Evolutionary conservation across 1,140 invertebrate genomes (phyloP), one percentile per base, ranked within the genome.

Genomic region (Conus ventricosus): DNA sequence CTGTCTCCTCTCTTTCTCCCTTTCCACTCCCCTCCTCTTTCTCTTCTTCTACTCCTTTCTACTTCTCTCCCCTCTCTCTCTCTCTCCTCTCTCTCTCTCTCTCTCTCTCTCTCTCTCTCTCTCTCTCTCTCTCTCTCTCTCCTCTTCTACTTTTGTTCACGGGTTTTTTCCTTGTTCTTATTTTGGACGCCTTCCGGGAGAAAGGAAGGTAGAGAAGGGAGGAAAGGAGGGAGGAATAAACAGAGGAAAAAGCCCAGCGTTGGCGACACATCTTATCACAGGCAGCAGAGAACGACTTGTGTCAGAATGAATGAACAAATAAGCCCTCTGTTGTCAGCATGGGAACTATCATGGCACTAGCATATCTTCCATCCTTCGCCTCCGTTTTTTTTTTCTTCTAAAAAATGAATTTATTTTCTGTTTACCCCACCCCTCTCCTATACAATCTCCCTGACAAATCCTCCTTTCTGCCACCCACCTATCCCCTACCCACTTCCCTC

Each of bases 261-360:
- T 51, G 20, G 63, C 15, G 67, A 85, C 51, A 71, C n/a, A 85
- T 63, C 84, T 85, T 75, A 85, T 85, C 84, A 85, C 84, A 75
- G 84, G 39, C 27, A 53, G 84, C 84, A 71, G 63, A 60, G 63
- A 76, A 76, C 75, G 75, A 85, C 75, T 85, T 75, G 63, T 75
- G 75, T 85, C 84, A 76, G 63, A 27, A 75, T 76, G 84, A 75
- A 85, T 67, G 76, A 85, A 85, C 51, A 85, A 39, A 39, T 3
- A 39, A 39, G 11, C 23, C 25, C 57, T 60, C 57, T 60, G 8
- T 39, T 39, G 39, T 39, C 39, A 39, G 39, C 39, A 39, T 39
- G 39, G 39, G 39, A 39, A 39, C 39, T 39, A 39, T 39, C 39
- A 39, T 39, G 39, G 39, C 39, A 3, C 39, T 39, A 39, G 39